A percentile compares a stretch with the other conserved stretches of the same genome.
These are phyloP conservation scores for Drosophila histrio DNA, from an alignment of 2,888 invertebrate species.

Conservation along the genomic window DNA sequence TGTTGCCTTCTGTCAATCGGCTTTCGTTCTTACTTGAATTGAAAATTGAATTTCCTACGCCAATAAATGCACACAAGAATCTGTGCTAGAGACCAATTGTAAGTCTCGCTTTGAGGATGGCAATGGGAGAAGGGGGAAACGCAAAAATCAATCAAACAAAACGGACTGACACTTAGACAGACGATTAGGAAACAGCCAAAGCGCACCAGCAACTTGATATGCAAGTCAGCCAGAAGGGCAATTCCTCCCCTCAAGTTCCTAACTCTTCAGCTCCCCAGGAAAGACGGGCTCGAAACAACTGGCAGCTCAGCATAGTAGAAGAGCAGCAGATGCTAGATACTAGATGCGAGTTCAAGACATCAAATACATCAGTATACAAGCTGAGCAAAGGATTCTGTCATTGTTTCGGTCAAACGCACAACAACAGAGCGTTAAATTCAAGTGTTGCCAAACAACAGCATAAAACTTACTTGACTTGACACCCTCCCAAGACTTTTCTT, in stretches of 20 bases:
- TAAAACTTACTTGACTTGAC: not conserved
- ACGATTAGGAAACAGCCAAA: slow-evolving; percentile 64
- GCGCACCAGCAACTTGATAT: slow-evolving; percentile 61
- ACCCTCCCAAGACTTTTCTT: not conserved
- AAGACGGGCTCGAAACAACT: slow-evolving; percentile 35
- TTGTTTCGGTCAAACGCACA: slow-evolving; percentile 72
- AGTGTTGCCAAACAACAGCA: slow-evolving; percentile 10
- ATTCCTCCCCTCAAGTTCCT: not conserved
- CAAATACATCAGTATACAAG: slow-evolving; percentile 34
- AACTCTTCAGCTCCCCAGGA: not conserved
- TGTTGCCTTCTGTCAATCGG: slow-evolving; percentile 50
- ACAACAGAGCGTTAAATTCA: slow-evolving; percentile 72
- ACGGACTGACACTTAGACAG: slow-evolving; percentile 77
- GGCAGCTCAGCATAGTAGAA: not conserved
- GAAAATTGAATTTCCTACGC: slow-evolving; percentile 66
- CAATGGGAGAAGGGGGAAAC: not conserved
- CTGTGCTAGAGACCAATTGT: slow-evolving; percentile 11
- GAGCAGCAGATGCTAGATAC: slow-evolving; percentile 32
- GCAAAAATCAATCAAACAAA: slow-evolving; percentile 75
- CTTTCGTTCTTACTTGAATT: slow-evolving; percentile 45
- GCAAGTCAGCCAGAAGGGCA: slow-evolving; percentile 59
- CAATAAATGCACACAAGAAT: slow-evolving; percentile 61
- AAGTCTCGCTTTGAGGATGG: not conserved
- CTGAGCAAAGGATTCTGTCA: slow-evolving; percentile 46
- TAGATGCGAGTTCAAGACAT: slow-evolving; percentile 17